Conservation (phyloP, 2,888 invertebrate genomes). For the Taenaris catops region DNA sequence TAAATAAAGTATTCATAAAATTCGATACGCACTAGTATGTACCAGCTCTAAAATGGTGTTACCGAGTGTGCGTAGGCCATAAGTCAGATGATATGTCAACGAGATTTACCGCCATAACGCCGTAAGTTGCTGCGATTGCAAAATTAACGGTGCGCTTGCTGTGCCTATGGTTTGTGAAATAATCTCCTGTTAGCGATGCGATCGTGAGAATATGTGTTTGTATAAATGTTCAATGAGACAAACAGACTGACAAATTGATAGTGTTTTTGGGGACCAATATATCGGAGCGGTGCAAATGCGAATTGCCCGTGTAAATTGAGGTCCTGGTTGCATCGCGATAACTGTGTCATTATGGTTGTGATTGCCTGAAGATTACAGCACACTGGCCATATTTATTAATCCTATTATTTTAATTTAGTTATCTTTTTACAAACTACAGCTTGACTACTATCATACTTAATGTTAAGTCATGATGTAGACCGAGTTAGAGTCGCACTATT, state of each 20-base stretch:
- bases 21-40: background rate
- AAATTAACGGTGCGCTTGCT: slow-evolving; percentile 34
- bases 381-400: too few relatives aligned
- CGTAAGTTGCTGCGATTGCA: slow-evolving; percentile 40
- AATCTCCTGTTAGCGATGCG: slow-evolving; percentile 15
- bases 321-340: too few relatives aligned
- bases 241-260: slow-evolving; percentile 6
- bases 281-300: too few relatives aligned
- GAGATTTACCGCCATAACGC: slow-evolving; percentile 46
- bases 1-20: too few relatives aligned
- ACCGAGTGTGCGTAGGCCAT: slow-evolving; percentile 28
- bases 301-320: background rate
- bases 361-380: too few relatives aligned
- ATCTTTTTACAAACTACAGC: too few relatives aligned
- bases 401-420: too few relatives aligned
- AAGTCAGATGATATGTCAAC: slow-evolving; percentile 55
- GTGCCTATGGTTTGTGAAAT: slow-evolving; percentile 18
- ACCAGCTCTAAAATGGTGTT: slow-evolving; percentile 6
- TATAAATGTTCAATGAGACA: slow-evolving; percentile 6
- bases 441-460: too few relatives aligned
- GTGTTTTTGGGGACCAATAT: too few relatives aligned
- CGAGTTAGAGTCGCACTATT: too few relatives aligned
- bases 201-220: slow-evolving; percentile 15
- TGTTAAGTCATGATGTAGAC: too few relatives aligned
- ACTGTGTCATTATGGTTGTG: too few relatives aligned